Base-by-base conservation (phyloP, 2,888 invertebrate genomes). In the Platycheirus albimanus region DNA sequence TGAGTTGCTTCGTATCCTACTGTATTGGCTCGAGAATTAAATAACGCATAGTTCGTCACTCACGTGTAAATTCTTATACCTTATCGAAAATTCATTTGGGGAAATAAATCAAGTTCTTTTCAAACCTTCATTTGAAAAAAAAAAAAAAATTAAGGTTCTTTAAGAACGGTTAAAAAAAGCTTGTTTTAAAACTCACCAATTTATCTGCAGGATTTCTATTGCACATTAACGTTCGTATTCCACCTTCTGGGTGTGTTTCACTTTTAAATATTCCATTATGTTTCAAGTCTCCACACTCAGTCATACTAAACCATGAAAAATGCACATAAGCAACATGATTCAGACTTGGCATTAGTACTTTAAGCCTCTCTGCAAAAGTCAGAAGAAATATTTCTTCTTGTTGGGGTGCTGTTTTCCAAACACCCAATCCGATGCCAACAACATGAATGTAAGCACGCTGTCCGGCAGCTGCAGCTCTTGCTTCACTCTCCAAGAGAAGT, bases 371-470 rank as follows among this genome's bases (percentile, higher is more conserved):
- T n/a, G 93, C 90, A 85, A 94, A 94, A 0, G 94, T 92, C 47
- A 94, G 91, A 2, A 94, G 88, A 86, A 94, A 95, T 41, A 94
- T 92, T 85, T 93, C 91, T 11, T 92, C 91, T 87, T 95, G 95
- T 77, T 94, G 94, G 0, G 89, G 86, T 0, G 93, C 92, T 38
- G 93, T 90, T 87, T 89, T 92, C 95, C 95, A 95, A 0, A 94
- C 94, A 0, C 95, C 95, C 13, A 94, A 88, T 52, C 94, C 94
- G 47, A 93, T 92, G 10, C 95, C 95, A 33, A 95, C 93, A 6
- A 95, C 92, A 88, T 95, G 94, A 0, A 95, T 86, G 85, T 92
- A 95, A 0, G 94, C 94, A 6, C 90, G 89, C 36, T 91, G 93
- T 20, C 89, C 91, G 2, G 88, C 90, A 0, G 89, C 89, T 10